phyloP scores from a whole-genome alignment of 2,888 invertebrate species.

The Caenorhabditis angaria region DNA sequence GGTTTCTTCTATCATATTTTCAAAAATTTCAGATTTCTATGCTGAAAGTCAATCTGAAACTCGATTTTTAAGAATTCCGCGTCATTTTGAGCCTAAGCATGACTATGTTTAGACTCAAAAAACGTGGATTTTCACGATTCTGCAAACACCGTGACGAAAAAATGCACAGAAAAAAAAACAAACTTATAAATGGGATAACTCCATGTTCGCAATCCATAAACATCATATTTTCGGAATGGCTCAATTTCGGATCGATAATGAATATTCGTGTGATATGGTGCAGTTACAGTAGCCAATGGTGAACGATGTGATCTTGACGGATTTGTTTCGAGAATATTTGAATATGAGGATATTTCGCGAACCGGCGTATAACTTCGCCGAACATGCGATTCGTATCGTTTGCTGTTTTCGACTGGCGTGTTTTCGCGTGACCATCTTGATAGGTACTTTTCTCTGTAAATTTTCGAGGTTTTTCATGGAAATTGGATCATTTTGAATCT shows the following conservation, averaged over 20 bases:
- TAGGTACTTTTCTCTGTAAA: constrained; percentile 64
- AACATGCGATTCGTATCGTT: constrained; percentile 59
- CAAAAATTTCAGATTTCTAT: too few species aligned
- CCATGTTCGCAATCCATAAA: constrained; percentile 71
- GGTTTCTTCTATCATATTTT: too few species aligned
- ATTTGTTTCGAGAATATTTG: constrained; percentile 48
- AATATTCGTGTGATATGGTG: constrained; percentile 69
- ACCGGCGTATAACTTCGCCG: constrained; percentile 70
- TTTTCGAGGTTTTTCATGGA: not conserved
- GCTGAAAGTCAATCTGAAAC: too few species aligned
- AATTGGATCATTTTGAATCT: too few species aligned
- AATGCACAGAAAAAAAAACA: constrained; percentile 24
- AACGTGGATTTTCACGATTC: too few species aligned
- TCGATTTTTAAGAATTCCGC: too few species aligned
- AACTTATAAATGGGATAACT: constrained; percentile 71
- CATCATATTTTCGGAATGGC: constrained; percentile 71
- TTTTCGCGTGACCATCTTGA: constrained; percentile 72
- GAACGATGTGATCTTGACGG: constrained; percentile 58
- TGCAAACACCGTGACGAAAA: too few species aligned
- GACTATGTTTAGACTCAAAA: too few species aligned
- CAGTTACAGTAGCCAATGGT: constrained; percentile 64
- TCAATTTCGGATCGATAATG: constrained; percentile 58
- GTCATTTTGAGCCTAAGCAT: too few species aligned
- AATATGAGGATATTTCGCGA: constrained; percentile 59
- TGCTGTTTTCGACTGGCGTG: constrained; percentile 66